These are phyloP conservation scores for Acanthosepion pharaonis DNA, from an alignment of 2,888 invertebrate species.

Conservation along the genomic window DNA sequence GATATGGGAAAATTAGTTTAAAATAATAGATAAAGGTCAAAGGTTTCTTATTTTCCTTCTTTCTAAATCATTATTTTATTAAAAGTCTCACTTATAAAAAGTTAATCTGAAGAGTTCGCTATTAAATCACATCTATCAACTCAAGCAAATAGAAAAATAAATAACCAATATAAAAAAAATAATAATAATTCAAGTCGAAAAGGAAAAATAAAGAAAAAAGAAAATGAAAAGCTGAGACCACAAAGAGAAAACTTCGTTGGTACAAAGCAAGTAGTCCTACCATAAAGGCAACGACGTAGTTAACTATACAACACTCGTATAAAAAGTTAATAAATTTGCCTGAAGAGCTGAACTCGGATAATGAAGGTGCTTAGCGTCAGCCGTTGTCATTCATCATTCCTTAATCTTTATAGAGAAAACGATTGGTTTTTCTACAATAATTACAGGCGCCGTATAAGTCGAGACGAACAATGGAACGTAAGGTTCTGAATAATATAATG, in stretches of 20 bases:
- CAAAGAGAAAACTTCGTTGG: neutral
- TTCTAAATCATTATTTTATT: too few species aligned
- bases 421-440: neutral
- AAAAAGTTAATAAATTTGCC: slow-evolving; percentile 8
- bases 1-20: too few species aligned
- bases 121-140: too few species aligned
- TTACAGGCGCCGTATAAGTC: neutral
- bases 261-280: neutral
- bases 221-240: too few species aligned
- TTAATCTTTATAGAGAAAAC: slow-evolving; percentile 33
- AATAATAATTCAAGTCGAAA: too few species aligned
- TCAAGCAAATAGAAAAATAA: too few species aligned
- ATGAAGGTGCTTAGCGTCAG: slow-evolving; percentile 16
- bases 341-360: neutral
- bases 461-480: neutral
- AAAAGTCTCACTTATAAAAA: too few species aligned
- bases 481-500: neutral
- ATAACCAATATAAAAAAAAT: too few species aligned
- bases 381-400: neutral
- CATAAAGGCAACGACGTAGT: neutral
- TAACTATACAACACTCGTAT: neutral
- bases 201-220: too few species aligned
- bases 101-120: too few species aligned
- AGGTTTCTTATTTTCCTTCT: too few species aligned
- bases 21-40: too few species aligned